Evolutionary conservation across 2,888 invertebrate species (phyloP), one percentile per base, ranked within the genome.

Genomic region (Imbricaverruca yamaguchii): DNA sequence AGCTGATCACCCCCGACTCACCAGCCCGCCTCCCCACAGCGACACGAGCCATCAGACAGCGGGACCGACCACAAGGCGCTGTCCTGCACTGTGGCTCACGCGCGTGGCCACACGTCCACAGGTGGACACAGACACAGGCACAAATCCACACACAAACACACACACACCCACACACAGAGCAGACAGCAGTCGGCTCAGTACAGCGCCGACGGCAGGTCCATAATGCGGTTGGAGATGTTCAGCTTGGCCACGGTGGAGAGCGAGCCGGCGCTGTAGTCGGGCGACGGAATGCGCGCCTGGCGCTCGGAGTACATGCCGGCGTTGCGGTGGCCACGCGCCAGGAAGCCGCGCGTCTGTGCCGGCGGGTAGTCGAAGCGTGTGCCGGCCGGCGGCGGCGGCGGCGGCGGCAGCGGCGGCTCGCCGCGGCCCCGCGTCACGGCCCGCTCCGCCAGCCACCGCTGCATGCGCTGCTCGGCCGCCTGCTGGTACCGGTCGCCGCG

Each of bases 141-240:
- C 59, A 80, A 4, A 39, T 4, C 39, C 80, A 80, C 80, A 80
- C 80, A 80, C 80, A 80, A 53, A 80, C 80, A 13, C 57, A 53
- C 57, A 80, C 80, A 56, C 25, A 53, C 9, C 10, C 21, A n/a
- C 59, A 23, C n/a, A 80, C 57, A 59, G 12, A 15, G 59, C 3
- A 13, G 11, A 59, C 59, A 59, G 1, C 15, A 4, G 12, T 59
- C 12, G 15, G 59, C 12, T 74, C 74, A 74, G 74, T 74, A 74
- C 53, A 74, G 53, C 13, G 74, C 74, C 53, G 55, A 55, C 53
- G 74, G 74, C 74, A 74, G 53, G 55, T 74, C 74, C 74, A 74
- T 74, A 10, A 74, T 74, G 23, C 74, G 13, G 55, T 74, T 74
- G 53, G 74, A 74, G 74, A 74, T 55, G 74, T 74, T 74, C 6